Evolutionary conservation across 1,140 invertebrate species (phyloP).

Genomic region (Drosophila biarmipes): DNA sequence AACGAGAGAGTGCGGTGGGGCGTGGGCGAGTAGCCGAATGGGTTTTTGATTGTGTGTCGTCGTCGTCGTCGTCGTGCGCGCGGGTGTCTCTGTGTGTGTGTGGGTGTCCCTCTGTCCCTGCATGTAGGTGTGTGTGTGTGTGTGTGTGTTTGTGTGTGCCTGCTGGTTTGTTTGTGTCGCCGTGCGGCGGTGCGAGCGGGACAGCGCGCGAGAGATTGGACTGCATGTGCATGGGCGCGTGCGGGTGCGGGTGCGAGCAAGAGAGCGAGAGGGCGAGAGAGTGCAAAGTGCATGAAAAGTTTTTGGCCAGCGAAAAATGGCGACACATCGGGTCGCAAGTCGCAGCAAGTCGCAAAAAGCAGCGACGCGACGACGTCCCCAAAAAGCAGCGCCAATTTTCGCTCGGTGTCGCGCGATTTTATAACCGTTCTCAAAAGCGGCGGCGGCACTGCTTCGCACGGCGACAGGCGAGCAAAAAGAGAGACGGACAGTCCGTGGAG

Average conservation of each 20-base stretch:
- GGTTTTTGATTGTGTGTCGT: conserved; percentile 71
- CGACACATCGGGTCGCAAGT: conserved; percentile 56
- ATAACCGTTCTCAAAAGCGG: conserved; percentile 72
- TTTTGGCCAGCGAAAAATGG: conserved; percentile 74
- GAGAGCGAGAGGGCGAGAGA: conserved; percentile 40
- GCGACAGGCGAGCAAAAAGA: conserved; percentile 3
- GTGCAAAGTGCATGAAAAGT: conserved; percentile 76
- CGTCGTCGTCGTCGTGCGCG: conserved; percentile 7
- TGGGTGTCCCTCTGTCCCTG: conserved; percentile 5
- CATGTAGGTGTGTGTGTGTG: conserved; percentile 5
- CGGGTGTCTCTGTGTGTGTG: conserved; percentile 13
- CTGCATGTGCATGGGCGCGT: conserved; percentile 17
- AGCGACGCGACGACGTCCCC: conserved; percentile 19
- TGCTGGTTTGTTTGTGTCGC: conserved; percentile 58
- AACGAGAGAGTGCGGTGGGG: conserved; percentile 28
- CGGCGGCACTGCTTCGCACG: conserved; percentile 63
- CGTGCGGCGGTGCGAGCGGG: conserved; percentile 30
- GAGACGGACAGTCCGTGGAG: background rate
- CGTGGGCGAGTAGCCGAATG: conserved; percentile 69
- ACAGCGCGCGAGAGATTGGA: background rate
- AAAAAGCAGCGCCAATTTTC: conserved; percentile 50
- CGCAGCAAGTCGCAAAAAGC: conserved; percentile 12
- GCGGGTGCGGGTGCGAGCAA: conserved; percentile 13
- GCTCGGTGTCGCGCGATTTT: conserved; percentile 63
- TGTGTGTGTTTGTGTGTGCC: conserved; percentile 14